Evolutionary conservation across 2,888 invertebrate genomes (phyloP).

Genomic region (Scrobipalpa costella): DNA sequence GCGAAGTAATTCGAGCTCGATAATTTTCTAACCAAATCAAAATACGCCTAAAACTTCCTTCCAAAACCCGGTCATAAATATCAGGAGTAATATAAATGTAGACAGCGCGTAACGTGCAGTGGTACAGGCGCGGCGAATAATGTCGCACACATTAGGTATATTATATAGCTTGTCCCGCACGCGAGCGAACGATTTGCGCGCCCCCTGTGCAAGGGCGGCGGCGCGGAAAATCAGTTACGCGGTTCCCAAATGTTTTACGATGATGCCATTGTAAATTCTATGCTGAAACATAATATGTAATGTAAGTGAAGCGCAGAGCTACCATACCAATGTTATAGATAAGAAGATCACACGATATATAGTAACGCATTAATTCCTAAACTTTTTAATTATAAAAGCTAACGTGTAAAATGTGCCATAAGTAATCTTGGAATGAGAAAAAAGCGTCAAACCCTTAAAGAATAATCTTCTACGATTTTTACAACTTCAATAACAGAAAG

Average conservation of each 20-base stretch:
- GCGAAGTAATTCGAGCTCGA: neutral
- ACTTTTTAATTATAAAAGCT: too few relatives aligned
- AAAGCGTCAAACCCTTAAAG: too few relatives aligned
- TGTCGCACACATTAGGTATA: neutral
- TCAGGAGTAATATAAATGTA: neutral
- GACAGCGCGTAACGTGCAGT: neutral
- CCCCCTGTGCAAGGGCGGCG: neutral
- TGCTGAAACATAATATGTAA: neutral
- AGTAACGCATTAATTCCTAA: too few relatives aligned
- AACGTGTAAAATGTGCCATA: too few relatives aligned
- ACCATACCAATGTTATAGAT: neutral
- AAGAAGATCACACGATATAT: too few relatives aligned
- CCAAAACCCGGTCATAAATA: neutral
- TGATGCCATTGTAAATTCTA: neutral
- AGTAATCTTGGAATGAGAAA: too few relatives aligned
- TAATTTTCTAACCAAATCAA: neutral
- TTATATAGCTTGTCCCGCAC: slow-evolving; percentile 12
- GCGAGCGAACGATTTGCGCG: slow-evolving; percentile 10
- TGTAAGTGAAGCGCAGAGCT: neutral
- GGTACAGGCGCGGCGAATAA: neutral
- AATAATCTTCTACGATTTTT: too few relatives aligned
- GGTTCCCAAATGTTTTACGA: neutral
- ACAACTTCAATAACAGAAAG: too few relatives aligned
- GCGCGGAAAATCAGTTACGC: neutral
- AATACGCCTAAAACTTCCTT: neutral